Evolutionary conservation across 2,797 vertebrate genomes (phyloP).

Genomic region (Aldrovandia affinis): DNA sequence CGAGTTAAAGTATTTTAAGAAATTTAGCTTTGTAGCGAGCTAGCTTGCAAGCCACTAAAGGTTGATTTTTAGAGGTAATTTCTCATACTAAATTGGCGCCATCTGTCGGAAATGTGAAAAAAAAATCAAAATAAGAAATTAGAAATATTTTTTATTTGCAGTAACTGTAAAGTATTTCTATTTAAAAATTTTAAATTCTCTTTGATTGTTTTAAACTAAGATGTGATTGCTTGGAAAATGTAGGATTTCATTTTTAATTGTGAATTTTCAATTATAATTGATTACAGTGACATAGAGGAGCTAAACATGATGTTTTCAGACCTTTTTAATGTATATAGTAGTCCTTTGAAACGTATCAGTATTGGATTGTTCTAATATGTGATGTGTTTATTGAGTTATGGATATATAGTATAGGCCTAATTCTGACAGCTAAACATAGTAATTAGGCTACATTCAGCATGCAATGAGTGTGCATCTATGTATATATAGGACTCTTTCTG

Average conservation of each 20-base stretch:
- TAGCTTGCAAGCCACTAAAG: background rate
- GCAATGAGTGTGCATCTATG: background rate
- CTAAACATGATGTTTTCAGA: background rate
- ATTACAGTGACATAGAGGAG: background rate
- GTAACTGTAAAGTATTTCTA: conserved; percentile 27
- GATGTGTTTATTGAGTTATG: background rate
- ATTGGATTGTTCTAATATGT: background rate
- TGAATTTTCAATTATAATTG: background rate
- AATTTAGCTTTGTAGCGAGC: background rate
- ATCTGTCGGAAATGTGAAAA: conserved; percentile 67
- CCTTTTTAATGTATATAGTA: background rate
- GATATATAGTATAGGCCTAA: too few species aligned
- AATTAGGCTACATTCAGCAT: too few species aligned
- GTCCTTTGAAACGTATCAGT: background rate
- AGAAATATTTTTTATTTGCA: conserved; percentile 40
- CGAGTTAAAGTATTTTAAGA: background rate
- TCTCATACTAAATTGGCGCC: conserved; percentile 69
- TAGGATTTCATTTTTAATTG: background rate
- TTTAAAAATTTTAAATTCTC: background rate
- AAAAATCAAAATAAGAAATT: conserved; percentile 60
- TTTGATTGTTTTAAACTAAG: background rate
- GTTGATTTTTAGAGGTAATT: conserved; percentile 53
- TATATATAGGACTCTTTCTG: too few species aligned
- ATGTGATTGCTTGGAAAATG: background rate
- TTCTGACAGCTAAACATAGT: too few species aligned